Conservation (phyloP, 1,140 invertebrate genomes). For the Papilio polytes region DNA sequence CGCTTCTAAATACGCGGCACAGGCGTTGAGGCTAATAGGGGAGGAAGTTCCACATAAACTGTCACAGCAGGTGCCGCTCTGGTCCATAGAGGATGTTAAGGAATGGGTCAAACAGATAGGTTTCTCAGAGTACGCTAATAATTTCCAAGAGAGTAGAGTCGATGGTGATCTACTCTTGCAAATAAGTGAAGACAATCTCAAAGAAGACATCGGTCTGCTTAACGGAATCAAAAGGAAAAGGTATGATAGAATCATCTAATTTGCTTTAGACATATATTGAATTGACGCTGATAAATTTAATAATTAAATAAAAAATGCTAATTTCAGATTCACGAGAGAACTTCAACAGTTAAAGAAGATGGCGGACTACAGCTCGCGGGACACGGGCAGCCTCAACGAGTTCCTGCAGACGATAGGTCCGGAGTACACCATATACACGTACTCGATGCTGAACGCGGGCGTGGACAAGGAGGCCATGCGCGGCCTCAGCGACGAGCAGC, state of each 20-base stretch:
- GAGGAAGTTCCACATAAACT: conserved; percentile 98
- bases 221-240: conserved; percentile 97
- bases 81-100: conserved; percentile 97
- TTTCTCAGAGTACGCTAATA: conserved; percentile 92
- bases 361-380: conserved; percentile 98
- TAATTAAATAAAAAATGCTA: conserved; percentile 33
- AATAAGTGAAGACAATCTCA: conserved; percentile 95
- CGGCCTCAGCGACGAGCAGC: conserved; percentile 95
- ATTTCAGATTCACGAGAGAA: conserved; percentile 94
- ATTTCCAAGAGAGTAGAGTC: conserved; percentile 96
- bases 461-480: conserved; percentile 94
- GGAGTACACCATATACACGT: conserved; percentile 98
- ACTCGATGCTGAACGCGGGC: conserved; percentile 97
- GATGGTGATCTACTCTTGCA: conserved; percentile 99
- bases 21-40: conserved; percentile 97
- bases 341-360: conserved; percentile 97
- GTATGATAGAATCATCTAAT: conserved; percentile 64
- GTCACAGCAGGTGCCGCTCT: conserved; percentile 98
- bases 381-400: conserved; percentile 95
- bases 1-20: conserved; percentile 98
- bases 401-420: conserved; percentile 94
- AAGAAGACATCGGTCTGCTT: conserved; percentile 95
- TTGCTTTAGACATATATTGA: conserved; percentile 13
- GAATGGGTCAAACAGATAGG: conserved; percentile 99
- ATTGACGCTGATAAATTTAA: not conserved